Percentiles rank a stretch among this genome's conserved stretches.
These are phyloP conservation scores for Lasius platythorax DNA, from an alignment of 2,888 invertebrate genomes.

Conservation along the genomic window DNA sequence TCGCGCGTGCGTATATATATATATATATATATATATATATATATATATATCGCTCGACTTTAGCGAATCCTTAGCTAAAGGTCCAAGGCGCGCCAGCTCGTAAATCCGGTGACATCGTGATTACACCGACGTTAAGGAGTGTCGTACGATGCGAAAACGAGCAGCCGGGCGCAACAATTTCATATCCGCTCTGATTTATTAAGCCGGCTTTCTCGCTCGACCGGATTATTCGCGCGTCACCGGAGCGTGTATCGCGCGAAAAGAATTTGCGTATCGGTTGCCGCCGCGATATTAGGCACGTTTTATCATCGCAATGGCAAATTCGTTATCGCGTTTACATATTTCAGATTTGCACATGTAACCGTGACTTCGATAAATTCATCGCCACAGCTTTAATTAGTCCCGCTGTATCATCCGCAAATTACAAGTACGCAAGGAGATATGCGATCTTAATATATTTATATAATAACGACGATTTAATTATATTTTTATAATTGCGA, in stretches of 20 bases:
- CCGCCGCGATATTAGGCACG: background rate
- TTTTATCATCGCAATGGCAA: background rate
- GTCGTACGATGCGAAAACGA: conserved; percentile 58
- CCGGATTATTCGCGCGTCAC: conserved; percentile 43
- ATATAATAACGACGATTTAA: background rate
- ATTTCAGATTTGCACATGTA: background rate
- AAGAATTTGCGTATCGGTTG: background rate
- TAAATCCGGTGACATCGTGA: conserved; percentile 69
- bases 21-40: background rate
- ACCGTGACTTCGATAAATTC: background rate
- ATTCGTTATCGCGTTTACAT: background rate
- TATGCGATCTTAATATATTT: background rate
- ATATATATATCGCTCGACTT: background rate
- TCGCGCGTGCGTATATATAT: background rate
- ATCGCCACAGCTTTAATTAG: background rate
- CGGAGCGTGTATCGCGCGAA: background rate
- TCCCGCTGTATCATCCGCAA: background rate
- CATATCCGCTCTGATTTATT: conserved; percentile 71
- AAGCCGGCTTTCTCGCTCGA: conserved; percentile 61
- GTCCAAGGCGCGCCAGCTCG: conserved; percentile 63
- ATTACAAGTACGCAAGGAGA: background rate
- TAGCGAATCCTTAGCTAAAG: conserved; percentile 28
- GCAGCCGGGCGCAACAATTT: conserved; percentile 65
- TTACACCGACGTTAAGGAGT: conserved; percentile 61
- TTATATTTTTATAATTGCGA: background rate